Conservation (phyloP, 1,140 invertebrate species). For the Cydia splendana region DNA sequence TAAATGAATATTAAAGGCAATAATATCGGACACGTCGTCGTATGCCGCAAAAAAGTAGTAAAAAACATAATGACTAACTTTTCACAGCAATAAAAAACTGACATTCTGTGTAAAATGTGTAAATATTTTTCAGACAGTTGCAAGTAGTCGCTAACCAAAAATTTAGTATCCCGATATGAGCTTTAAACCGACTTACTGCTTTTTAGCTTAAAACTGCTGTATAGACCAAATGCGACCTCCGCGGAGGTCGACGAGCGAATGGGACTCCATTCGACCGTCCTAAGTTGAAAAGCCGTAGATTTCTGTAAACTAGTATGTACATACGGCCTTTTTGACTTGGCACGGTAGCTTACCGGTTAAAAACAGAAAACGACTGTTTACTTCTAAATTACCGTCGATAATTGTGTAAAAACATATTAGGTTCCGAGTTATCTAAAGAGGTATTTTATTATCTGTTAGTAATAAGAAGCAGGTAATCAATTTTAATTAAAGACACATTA, state of each 20-base stretch:
- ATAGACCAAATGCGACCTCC: constrained; percentile 26
- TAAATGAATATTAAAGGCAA: no score
- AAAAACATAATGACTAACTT: not conserved
- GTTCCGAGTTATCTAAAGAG: constrained; percentile 15
- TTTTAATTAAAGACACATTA: not conserved
- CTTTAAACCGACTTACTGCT: not conserved
- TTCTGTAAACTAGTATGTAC: not conserved
- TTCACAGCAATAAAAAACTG: constrained; percentile 1
- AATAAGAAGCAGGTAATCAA: constrained; percentile 14
- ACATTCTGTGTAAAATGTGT: constrained; percentile 1
- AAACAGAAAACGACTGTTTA: not conserved
- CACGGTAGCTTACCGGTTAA: not conserved
- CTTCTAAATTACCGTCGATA: not conserved
- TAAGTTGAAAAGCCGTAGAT: not conserved
- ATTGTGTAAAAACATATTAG: not conserved
- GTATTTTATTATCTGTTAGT: constrained; percentile 16
- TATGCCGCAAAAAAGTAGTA: no score
- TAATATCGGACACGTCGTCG: no score
- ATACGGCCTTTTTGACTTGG: not conserved
- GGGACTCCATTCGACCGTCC: not conserved
- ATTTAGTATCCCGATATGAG: not conserved
- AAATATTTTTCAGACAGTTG: not conserved
- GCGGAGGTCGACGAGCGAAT: constrained; percentile 16
- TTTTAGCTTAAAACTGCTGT: not conserved
- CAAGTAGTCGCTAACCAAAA: not conserved